Evolutionary conservation across 2,797 vertebrate genomes (phyloP).

Genomic region (Arrhamphus sclerolepis): DNA sequence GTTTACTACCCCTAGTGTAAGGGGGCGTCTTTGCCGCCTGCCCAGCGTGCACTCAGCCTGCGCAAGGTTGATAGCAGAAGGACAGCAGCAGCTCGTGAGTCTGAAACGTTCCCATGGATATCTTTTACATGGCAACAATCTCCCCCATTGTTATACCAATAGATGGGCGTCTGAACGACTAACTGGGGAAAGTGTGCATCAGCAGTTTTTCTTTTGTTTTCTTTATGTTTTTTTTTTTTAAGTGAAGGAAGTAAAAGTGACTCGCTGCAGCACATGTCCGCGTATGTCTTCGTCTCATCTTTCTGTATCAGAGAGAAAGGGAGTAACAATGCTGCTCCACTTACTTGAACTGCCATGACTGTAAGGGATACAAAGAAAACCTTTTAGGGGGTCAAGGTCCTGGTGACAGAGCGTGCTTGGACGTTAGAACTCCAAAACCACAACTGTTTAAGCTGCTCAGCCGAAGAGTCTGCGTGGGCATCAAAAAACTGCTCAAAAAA

Average conservation of each 20-base stretch:
- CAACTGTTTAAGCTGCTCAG: conserved; percentile 56
- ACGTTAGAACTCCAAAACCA: conserved; percentile 65
- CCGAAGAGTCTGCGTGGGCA: conserved; percentile 28
- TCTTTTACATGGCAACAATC: conserved; percentile 73
- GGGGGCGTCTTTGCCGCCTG: conserved; percentile 44
- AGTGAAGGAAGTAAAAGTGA: conserved; percentile 15
- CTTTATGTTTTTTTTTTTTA: neutral
- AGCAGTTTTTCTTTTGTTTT: conserved; percentile 46
- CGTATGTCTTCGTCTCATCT: conserved; percentile 2
- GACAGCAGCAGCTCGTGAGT: conserved; percentile 53
- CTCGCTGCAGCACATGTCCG: conserved; percentile 12
- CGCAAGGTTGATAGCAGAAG: conserved; percentile 7
- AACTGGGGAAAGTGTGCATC: conserved; percentile 58
- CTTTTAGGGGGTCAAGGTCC: conserved; percentile 70
- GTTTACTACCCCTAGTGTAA: conserved; percentile 9
- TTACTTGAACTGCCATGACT: conserved; percentile 50
- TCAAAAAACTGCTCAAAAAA: neutral
- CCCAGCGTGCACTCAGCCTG: conserved; percentile 6
- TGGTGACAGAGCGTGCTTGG: conserved; percentile 59
- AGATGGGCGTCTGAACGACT: conserved; percentile 53
- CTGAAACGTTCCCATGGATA: conserved; percentile 67
- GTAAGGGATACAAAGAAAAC: conserved; percentile 69
- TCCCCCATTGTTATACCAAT: conserved; percentile 54
- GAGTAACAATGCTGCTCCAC: conserved; percentile 32
- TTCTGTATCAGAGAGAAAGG: neutral